Percentiles rank a stretch among this genome's conserved stretches.
Evolutionary conservation across 2,888 invertebrate species (phyloP).

Genomic region (Electrophaes corylata): DNA sequence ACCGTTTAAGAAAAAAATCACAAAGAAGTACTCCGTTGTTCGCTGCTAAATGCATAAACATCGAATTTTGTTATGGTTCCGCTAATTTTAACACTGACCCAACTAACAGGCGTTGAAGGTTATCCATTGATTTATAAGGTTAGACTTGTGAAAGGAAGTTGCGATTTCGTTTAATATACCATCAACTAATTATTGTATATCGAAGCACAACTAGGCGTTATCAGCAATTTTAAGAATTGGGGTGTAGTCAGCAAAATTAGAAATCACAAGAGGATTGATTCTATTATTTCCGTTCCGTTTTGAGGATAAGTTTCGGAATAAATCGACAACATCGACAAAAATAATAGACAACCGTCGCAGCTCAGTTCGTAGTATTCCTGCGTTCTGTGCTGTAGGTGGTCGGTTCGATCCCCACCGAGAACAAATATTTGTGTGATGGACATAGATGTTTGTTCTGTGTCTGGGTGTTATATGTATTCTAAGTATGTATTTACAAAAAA

Average conservation of each 20-base stretch:
- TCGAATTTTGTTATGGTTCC: slow-evolving; percentile 41
- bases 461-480: too few species aligned
- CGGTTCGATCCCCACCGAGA: too few species aligned
- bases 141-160: slow-evolving; percentile 11
- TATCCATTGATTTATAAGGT: slow-evolving; percentile 30
- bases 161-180: neutral
- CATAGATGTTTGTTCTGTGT: too few species aligned
- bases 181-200: slow-evolving; percentile 2
- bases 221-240: neutral
- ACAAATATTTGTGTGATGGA: too few species aligned
- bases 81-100: slow-evolving; percentile 43
- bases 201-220: neutral
- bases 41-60: slow-evolving; percentile 30
- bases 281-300: too few species aligned
- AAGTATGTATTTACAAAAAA: too few species aligned
- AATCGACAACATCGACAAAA: too few species aligned
- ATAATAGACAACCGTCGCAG: too few species aligned
- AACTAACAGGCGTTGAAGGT: slow-evolving; percentile 36
- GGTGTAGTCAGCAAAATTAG: neutral
- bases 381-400: too few species aligned
- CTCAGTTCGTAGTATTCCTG: too few species aligned
- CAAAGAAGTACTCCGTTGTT: slow-evolving; percentile 20
- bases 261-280: too few species aligned
- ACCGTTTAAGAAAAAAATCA: slow-evolving; percentile 8
- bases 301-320: too few species aligned